Conservation (phyloP, 1,140 invertebrate species). For the Ips typographus region DNA sequence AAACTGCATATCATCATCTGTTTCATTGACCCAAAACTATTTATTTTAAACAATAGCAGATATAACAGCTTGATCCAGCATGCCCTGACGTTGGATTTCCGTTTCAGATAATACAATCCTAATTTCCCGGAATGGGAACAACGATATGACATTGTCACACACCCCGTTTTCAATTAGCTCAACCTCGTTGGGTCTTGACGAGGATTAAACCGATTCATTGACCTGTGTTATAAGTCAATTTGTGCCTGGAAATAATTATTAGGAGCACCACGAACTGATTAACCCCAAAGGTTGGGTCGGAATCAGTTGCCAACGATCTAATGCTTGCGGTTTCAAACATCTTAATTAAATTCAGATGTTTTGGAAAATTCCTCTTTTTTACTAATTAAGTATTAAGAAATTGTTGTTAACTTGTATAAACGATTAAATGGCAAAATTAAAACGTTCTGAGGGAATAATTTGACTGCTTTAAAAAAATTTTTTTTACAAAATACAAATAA, state of each 20-base stretch:
- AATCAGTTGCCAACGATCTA: neutral
- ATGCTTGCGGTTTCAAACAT: no score
- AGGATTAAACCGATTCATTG: slow-evolving; percentile 16
- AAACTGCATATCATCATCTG: no score
- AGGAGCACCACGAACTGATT: neutral
- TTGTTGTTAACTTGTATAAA: no score
- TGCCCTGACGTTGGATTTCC: neutral
- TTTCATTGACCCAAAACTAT: no score
- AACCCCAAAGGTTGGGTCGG: neutral
- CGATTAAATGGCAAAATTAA: no score
- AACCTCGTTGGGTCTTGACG: slow-evolving; percentile 15
- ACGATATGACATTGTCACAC: slow-evolving; percentile 15
- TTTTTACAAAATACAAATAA: no score
- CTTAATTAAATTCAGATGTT: no score
- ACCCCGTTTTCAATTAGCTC: slow-evolving; percentile 21
- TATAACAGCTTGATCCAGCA: neutral
- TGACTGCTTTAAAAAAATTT: no score
- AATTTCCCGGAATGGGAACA: slow-evolving; percentile 7
- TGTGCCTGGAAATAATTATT: slow-evolving; percentile 8
- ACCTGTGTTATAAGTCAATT: slow-evolving; percentile 19
- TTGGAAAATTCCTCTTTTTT: no score
- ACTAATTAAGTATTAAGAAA: no score
- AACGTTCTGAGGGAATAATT: no score
- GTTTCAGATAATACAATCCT: neutral
- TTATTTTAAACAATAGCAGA: no score